phyloP scores from a whole-genome alignment of 2,113 vertebrate genomes.

The Hippocampus barbouri region DNA sequence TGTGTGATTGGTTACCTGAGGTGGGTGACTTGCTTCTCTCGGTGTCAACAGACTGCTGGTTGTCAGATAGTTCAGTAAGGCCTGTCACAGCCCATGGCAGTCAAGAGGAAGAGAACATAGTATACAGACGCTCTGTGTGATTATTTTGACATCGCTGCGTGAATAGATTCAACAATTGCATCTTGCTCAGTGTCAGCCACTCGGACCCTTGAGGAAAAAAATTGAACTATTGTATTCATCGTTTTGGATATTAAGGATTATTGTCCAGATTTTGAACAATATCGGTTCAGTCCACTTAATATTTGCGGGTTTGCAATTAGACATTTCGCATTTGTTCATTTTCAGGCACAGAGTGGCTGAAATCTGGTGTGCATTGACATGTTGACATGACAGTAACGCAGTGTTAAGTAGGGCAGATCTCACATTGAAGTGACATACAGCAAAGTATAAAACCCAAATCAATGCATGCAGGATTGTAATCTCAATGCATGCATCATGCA shows the following conservation, averaged over 20 bases:
- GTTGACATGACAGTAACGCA: neutral
- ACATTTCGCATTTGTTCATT: neutral
- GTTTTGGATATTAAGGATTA: neutral
- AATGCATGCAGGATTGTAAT: constrained; percentile 23
- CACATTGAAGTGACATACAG: constrained; percentile 24
- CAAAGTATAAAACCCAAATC: constrained; percentile 26
- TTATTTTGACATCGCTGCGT: constrained; percentile 7
- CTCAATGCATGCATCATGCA: constrained; percentile 51
- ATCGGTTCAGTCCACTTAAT: neutral
- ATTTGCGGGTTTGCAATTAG: neutral
- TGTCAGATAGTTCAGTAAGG: constrained; percentile 93
- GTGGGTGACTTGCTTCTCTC: constrained; percentile 96
- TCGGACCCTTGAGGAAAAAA: constrained; percentile 13
- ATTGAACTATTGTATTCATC: neutral
- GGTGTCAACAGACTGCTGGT: constrained; percentile 88
- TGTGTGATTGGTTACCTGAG: constrained; percentile 80
- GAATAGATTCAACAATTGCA: constrained; percentile 14
- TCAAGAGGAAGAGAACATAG: constrained; percentile 26
- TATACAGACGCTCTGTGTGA: constrained; percentile 21
- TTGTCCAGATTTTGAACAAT: neutral
- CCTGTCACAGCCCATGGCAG: constrained; percentile 68
- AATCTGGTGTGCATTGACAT: constrained; percentile 30
- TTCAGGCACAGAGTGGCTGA: constrained; percentile 41
- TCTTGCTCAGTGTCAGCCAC: constrained; percentile 38
- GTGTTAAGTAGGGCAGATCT: constrained; percentile 48